A percentile compares a stretch with the other conserved stretches of the same genome.
Evolutionary conservation across 2,888 invertebrate genomes (phyloP).

Genomic region (Coelopa pilipes): DNA sequence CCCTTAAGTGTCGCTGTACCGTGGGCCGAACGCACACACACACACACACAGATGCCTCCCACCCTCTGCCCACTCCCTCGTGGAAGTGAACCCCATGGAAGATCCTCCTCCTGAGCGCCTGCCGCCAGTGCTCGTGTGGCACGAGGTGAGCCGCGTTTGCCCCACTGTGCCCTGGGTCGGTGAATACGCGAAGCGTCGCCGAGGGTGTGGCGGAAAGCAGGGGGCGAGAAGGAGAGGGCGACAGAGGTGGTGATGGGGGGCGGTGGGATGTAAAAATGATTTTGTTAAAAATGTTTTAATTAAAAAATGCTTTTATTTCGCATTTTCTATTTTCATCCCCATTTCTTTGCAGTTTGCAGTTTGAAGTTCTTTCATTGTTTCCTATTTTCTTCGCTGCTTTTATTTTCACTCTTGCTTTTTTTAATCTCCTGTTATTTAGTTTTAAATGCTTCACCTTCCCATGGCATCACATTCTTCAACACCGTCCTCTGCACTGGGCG

Average conservation of each 20-base stretch:
- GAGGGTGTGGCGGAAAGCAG: not conserved
- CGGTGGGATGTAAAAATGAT: conserved; percentile 10
- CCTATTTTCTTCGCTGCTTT: too few species aligned
- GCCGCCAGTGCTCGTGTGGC: not conserved
- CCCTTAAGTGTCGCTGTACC: conserved; percentile 47
- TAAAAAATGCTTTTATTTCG: conserved; percentile 10
- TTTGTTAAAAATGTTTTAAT: conserved; percentile 35
- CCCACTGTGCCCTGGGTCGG: conserved; percentile 22
- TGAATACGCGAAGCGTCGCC: not conserved
- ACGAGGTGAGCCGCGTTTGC: conserved; percentile 15
- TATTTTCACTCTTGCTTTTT: too few species aligned
- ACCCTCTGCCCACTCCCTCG: not conserved
- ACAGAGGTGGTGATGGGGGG: too few species aligned
- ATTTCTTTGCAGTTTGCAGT: not conserved
- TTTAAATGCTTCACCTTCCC: too few species aligned
- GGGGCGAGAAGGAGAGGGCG: not conserved
- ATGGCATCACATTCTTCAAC: too few species aligned
- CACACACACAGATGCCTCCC: conserved; percentile 10
- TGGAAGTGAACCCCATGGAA: not conserved
- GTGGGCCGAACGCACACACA: conserved; percentile 2
- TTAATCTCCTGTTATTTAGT: too few species aligned
- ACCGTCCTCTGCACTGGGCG: too few species aligned
- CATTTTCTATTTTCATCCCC: not conserved
- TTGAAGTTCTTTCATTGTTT: too few species aligned
- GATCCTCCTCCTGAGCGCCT: conserved; percentile 11